Conservation (phyloP, 2,113 vertebrate genomes). For the Mugil cephalus region DNA sequence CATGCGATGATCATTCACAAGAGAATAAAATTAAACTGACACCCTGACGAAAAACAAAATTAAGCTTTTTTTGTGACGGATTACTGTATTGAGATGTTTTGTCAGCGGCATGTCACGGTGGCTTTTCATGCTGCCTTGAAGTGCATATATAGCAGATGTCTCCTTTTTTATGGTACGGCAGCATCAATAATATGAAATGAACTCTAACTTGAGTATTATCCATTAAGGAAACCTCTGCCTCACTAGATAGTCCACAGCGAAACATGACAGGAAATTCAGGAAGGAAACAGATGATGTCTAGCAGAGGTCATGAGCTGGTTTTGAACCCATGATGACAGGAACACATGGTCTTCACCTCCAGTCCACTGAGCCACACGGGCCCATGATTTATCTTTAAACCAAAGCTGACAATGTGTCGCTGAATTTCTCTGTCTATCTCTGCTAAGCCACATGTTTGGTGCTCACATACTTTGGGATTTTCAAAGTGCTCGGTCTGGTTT, state of each 20-base stretch:
- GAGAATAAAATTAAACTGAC: constrained; percentile 16
- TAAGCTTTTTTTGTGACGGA: constrained; percentile 25
- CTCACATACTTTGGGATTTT: constrained; percentile 60
- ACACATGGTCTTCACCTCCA: constrained; percentile 64
- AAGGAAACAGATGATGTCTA: constrained; percentile 69
- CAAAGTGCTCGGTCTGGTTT: constrained; percentile 63
- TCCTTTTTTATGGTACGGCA: constrained; percentile 20
- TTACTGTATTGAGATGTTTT: constrained; percentile 18
- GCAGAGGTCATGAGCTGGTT: constrained; percentile 65
- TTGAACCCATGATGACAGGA: constrained; percentile 76
- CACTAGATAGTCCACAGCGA: constrained; percentile 48
- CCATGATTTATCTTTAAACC: constrained; percentile 62
- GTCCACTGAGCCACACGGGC: constrained; percentile 33
- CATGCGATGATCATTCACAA: constrained; percentile 8
- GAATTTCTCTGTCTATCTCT: constrained; percentile 56
- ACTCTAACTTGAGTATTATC: constrained; percentile 27
- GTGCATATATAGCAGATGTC: constrained; percentile 35
- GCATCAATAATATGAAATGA: constrained; percentile 22
- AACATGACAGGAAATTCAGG: constrained; percentile 68
- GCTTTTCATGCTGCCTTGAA: constrained; percentile 35
- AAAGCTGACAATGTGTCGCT: constrained; percentile 58
- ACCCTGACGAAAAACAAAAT: neutral
- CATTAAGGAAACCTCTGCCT: constrained; percentile 59
- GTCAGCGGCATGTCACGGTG: neutral
- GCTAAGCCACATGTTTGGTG: constrained; percentile 57